Conservation (phyloP, 1,140 invertebrate species). For the Drosophila micromelanica region DNA sequence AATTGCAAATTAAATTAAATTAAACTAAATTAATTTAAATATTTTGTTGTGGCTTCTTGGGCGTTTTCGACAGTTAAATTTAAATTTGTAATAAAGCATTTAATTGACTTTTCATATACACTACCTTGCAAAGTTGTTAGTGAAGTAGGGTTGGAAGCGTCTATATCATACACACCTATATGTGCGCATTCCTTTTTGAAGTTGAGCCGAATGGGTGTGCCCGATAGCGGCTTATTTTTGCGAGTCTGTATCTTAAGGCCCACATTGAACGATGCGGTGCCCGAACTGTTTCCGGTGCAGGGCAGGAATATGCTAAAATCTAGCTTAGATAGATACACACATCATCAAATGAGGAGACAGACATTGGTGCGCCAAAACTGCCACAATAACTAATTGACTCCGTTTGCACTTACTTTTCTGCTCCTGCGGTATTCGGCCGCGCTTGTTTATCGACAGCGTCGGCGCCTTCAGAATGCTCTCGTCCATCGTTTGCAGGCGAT, state of each 20-base stretch:
- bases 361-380: constrained; percentile 11
- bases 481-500: constrained; percentile 92
- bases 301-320: constrained; percentile 96
- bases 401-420: constrained; percentile 89
- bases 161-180: constrained; percentile 91
- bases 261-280: constrained; percentile 94
- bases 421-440: constrained; percentile 92
- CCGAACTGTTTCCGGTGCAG: constrained; percentile 94
- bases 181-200: constrained; percentile 97
- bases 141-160: constrained; percentile 84
- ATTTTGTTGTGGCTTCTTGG: constrained; percentile 6
- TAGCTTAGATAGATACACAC: constrained; percentile 83
- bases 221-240: constrained; percentile 91
- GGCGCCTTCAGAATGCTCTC: constrained; percentile 93
- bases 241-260: constrained; percentile 93
- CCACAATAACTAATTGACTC: constrained; percentile 4
- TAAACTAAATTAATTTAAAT: too few relatives aligned
- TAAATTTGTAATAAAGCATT: constrained; percentile 69
- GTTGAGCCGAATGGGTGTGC: constrained; percentile 94
- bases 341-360: constrained; percentile 10
- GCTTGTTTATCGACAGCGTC: constrained; percentile 93
- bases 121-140: constrained; percentile 84
- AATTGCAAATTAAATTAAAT: too few relatives aligned
- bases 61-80: constrained; percentile 12
- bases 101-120: constrained; percentile 81